phyloP scores from a whole-genome alignment of 1,140 invertebrate species.

The Drosophila miranda region DNA sequence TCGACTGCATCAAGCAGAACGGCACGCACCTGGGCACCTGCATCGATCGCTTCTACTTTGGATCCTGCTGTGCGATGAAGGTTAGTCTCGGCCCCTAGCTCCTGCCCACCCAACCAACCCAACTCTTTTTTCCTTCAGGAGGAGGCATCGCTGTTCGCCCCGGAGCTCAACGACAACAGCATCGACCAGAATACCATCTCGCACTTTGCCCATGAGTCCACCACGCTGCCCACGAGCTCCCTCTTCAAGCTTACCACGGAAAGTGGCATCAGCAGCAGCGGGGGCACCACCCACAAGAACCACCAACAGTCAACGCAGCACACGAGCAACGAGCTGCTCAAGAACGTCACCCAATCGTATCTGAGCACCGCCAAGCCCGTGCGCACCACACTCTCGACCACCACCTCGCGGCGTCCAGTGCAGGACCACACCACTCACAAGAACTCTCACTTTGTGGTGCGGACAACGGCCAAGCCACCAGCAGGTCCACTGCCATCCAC shows the following conservation, averaged over 20 bases:
- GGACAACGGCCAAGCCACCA: slow-evolving; percentile 63
- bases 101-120: background rate
- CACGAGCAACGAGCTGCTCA: slow-evolving; percentile 58
- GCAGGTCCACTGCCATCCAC: slow-evolving; percentile 11
- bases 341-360: slow-evolving; percentile 69
- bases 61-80: slow-evolving; percentile 92
- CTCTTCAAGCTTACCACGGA: slow-evolving; percentile 75
- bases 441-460: slow-evolving; percentile 73
- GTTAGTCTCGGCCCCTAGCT: slow-evolving; percentile 30
- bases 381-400: slow-evolving; percentile 24
- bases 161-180: slow-evolving; percentile 83
- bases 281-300: slow-evolving; percentile 20
- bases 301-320: slow-evolving; percentile 22
- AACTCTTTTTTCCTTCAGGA: slow-evolving; percentile 41
- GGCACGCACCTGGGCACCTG: slow-evolving; percentile 95
- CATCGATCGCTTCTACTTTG: slow-evolving; percentile 95
- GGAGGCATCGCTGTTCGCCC: slow-evolving; percentile 64
- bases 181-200: slow-evolving; percentile 84
- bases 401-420: slow-evolving; percentile 43
- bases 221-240: slow-evolving; percentile 68
- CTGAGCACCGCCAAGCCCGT: slow-evolving; percentile 61
- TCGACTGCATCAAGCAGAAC: slow-evolving; percentile 94
- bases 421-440: slow-evolving; percentile 67
- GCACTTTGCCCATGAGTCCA: slow-evolving; percentile 82
- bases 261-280: slow-evolving; percentile 13